Conservation (phyloP, 2,888 invertebrate genomes). For the Deroplatys truncata region DNA sequence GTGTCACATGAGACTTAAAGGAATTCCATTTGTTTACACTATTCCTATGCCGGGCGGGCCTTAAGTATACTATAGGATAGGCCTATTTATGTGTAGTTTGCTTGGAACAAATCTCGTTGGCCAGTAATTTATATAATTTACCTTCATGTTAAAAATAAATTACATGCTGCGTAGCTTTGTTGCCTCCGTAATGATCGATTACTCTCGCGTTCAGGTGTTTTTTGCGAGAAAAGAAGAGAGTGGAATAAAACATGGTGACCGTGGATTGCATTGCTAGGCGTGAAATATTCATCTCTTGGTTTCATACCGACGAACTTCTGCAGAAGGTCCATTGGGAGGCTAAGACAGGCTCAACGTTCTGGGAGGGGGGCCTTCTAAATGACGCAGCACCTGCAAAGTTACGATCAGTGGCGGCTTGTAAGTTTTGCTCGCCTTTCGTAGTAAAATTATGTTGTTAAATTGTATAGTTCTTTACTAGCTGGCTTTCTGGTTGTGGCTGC, state of each 20-base stretch:
- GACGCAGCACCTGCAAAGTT: neutral
- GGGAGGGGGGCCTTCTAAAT: neutral
- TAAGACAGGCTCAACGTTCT: neutral
- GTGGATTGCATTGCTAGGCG: neutral
- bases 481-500: too few relatives aligned
- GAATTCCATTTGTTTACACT: too few relatives aligned
- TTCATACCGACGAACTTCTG: neutral
- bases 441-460: too few relatives aligned
- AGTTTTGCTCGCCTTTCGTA: too few relatives aligned
- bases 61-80: too few relatives aligned
- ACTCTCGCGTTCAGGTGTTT: neutral
- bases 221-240: neutral
- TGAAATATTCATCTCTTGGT: neutral
- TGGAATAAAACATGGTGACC: neutral
- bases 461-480: too few relatives aligned
- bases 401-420: too few relatives aligned
- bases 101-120: neutral
- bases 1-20: too few relatives aligned
- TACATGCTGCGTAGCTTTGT: neutral
- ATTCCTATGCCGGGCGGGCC: too few relatives aligned
- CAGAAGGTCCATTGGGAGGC: neutral
- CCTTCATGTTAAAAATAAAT: neutral
- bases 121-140: neutral
- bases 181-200: neutral
- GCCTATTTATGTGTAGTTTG: neutral